phyloP scores from a whole-genome alignment of 2,888 invertebrate species.

The Alcis repandata region DNA sequence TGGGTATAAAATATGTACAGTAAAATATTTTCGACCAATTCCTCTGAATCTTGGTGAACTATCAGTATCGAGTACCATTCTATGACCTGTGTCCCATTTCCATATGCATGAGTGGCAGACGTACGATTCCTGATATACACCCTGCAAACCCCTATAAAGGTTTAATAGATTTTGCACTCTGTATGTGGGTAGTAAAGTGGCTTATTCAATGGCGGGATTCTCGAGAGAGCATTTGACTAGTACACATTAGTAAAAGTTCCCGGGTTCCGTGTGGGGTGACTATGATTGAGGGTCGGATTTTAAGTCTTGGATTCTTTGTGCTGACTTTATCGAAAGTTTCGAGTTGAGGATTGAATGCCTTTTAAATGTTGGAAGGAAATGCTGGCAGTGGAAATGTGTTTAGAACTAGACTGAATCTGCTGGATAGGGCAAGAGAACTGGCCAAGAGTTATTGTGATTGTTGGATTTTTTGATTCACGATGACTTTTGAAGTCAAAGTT shows the following conservation, averaged over 20 bases:
- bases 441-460: not conserved
- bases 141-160: slow-evolving; percentile 52
- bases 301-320: slow-evolving; percentile 37
- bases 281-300: slow-evolving; percentile 50
- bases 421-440: not conserved
- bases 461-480: not conserved
- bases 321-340: slow-evolving; percentile 34
- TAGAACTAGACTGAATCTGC: slow-evolving; percentile 12
- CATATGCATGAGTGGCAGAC: slow-evolving; percentile 82
- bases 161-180: slow-evolving; percentile 64
- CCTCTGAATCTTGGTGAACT: slow-evolving; percentile 38
- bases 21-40: slow-evolving; percentile 30
- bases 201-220: slow-evolving; percentile 67
- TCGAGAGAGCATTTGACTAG: slow-evolving; percentile 85
- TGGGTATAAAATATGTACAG: slow-evolving; percentile 4
- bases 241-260: slow-evolving; percentile 85
- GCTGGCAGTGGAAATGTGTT: slow-evolving; percentile 8
- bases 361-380: slow-evolving; percentile 20
- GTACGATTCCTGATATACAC: slow-evolving; percentile 61
- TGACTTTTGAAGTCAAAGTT: too few species aligned
- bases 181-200: slow-evolving; percentile 61
- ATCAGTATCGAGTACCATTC: slow-evolving; percentile 54
- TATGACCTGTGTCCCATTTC: slow-evolving; percentile 81
- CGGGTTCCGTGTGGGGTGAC: slow-evolving; percentile 69
- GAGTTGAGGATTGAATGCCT: slow-evolving; percentile 27